Conservation (phyloP, 2,888 invertebrate genomes). For the Oligia fasciuncula region DNA sequence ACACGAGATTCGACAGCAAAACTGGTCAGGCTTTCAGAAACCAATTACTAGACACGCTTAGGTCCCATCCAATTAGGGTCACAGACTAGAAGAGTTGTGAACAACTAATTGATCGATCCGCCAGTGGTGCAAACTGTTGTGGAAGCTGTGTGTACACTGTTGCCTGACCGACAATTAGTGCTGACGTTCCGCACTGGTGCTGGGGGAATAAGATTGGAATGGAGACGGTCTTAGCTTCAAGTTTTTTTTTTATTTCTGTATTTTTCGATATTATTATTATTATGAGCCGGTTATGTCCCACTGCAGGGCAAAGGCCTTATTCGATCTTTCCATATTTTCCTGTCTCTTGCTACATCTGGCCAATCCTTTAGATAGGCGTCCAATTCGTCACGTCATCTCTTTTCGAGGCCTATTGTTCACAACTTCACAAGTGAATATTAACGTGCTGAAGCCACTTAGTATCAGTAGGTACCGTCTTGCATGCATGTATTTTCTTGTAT, state of each 20-base stretch:
- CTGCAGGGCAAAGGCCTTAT: no score
- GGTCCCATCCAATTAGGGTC: conserved; percentile 47
- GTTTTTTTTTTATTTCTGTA: not conserved
- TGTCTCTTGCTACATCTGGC: no score
- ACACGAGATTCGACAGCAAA: not conserved
- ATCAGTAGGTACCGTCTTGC: not conserved
- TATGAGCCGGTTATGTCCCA: no score
- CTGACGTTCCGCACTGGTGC: conserved; percentile 21
- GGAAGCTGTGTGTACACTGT: conserved; percentile 39
- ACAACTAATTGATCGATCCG: conserved; percentile 59
- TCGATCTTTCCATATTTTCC: no score
- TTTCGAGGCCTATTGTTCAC: not conserved
- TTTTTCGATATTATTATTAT: not conserved
- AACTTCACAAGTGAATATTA: not conserved
- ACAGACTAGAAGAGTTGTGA: conserved; percentile 42
- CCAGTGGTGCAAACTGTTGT: conserved; percentile 26
- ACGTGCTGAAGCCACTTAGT: not conserved
- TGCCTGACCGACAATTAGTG: conserved; percentile 56
- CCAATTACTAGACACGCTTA: conserved; percentile 34
- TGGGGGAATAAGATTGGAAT: conserved; percentile 24
- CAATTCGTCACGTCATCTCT: no score
- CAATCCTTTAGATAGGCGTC: no score
- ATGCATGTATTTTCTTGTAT: no score
- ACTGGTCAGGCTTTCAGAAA: conserved; percentile 30
- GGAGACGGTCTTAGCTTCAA: conserved; percentile 17